phyloP scores from a whole-genome alignment of 2,888 invertebrate species.

The Criorhina ranunculi region DNA sequence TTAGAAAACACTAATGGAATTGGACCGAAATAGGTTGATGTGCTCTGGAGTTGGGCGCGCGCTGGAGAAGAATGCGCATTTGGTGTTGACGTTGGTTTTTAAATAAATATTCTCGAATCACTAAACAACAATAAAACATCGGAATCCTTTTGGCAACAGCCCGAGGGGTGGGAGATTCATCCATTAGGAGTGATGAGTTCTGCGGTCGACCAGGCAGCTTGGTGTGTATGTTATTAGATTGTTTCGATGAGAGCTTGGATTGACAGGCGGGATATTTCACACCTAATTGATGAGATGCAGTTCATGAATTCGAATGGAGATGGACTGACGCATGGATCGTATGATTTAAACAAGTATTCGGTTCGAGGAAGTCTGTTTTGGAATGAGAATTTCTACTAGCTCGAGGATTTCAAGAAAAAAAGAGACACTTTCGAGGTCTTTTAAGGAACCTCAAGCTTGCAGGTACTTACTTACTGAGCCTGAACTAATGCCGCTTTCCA shows the following conservation, averaged over 20 bases:
- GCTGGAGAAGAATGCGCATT: conserved; percentile 68
- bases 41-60: conserved; percentile 14
- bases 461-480: too few relatives aligned
- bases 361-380: too few relatives aligned
- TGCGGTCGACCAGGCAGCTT: conserved; percentile 36
- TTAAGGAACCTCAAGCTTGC: too few relatives aligned
- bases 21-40: conserved; percentile 70
- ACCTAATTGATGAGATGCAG: conserved; percentile 31
- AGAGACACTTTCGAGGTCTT: too few relatives aligned
- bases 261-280: not conserved
- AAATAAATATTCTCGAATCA: conserved; percentile 76
- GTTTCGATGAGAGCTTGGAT: conserved; percentile 33
- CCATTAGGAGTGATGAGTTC: conserved; percentile 73
- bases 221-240: conserved; percentile 39
- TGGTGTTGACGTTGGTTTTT: conserved; percentile 71
- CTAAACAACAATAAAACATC: conserved; percentile 74
- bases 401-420: too few relatives aligned
- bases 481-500: too few relatives aligned
- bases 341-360: too few relatives aligned
- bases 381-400: too few relatives aligned
- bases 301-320: not conserved
- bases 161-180: conserved; percentile 50
- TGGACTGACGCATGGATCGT: not conserved
- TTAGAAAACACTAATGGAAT: conserved; percentile 75
- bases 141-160: conserved; percentile 66